These are phyloP conservation scores for Phocides pigmalion DNA, from an alignment of 1,140 invertebrate genomes.

Conservation along the genomic window DNA sequence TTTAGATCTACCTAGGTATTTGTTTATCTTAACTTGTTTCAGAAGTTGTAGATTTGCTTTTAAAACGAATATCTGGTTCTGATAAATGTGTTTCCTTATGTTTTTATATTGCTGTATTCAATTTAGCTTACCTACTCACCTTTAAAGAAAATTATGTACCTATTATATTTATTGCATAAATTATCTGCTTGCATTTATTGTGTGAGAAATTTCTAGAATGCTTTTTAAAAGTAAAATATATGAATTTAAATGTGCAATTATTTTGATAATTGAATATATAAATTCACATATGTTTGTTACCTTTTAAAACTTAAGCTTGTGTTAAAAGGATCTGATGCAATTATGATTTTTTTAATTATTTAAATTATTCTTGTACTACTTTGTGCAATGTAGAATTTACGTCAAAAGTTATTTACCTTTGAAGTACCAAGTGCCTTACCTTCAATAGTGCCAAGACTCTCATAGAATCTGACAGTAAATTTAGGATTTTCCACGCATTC, in stretches of 20 bases:
- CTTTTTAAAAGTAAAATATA: too few species aligned
- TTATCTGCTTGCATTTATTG: too few species aligned
- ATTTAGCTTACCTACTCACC: neutral
- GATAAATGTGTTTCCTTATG: constrained; percentile 1
- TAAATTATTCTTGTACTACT: too few species aligned
- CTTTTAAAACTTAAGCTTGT: too few species aligned
- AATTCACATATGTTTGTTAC: too few species aligned
- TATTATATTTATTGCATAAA: too few species aligned
- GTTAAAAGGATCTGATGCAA: too few species aligned
- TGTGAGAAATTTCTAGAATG: too few species aligned
- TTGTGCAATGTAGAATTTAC: neutral
- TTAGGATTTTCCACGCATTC: neutral
- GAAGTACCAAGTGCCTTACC: neutral
- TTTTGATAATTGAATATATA: too few species aligned
- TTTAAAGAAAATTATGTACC: too few species aligned
- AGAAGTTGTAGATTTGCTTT: constrained; percentile 25
- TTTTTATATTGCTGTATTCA: neutral
- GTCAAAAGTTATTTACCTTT: neutral
- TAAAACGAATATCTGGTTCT: constrained; percentile 15
- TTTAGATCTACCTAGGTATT: constrained; percentile 29
- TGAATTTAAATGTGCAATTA: too few species aligned
- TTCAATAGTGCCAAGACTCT: neutral
- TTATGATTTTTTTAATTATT: too few species aligned
- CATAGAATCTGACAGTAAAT: neutral
- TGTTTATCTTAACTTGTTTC: constrained; percentile 31